These are phyloP conservation scores for Carassius carassius DNA, from an alignment of 2,113 vertebrate genomes.

Conservation along the genomic window DNA sequence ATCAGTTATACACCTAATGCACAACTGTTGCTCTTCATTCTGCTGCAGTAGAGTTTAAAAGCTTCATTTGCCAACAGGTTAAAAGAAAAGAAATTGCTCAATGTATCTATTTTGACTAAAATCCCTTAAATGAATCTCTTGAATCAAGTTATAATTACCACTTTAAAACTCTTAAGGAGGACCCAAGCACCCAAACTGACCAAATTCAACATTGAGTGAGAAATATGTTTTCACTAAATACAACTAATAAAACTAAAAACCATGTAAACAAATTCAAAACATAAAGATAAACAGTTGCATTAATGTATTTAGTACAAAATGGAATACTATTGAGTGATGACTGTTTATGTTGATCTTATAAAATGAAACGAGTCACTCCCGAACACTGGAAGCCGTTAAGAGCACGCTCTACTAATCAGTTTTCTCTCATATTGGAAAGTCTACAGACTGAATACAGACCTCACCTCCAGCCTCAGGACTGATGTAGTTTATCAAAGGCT, in stretches of 20 bases:
- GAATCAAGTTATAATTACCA: not conserved
- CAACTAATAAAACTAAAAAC: not conserved
- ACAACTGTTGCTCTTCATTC: not conserved
- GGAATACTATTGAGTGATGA: not conserved
- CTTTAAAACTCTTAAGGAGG: not conserved
- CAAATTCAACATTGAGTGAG: not conserved
- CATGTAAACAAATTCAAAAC: not conserved
- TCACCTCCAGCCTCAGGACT: conserved; percentile 37
- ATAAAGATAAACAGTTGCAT: not conserved
- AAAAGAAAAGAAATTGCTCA: not conserved
- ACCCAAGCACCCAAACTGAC: not conserved
- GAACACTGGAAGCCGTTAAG: not conserved
- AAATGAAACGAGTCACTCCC: not conserved
- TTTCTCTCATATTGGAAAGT: conserved; percentile 4
- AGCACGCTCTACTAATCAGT: not conserved
- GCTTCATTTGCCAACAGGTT: not conserved
- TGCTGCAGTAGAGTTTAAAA: not conserved
- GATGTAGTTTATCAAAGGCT: conserved; percentile 31
- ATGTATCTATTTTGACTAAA: not conserved
- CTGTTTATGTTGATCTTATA: not conserved
- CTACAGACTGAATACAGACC: conserved; percentile 29
- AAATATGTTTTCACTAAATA: not conserved
- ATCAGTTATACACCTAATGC: not conserved
- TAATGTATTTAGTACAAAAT: not conserved
- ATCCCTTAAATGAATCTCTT: not conserved